phyloP scores from a whole-genome alignment of 2,888 invertebrate species.

The Limnephilus rhombicus region DNA sequence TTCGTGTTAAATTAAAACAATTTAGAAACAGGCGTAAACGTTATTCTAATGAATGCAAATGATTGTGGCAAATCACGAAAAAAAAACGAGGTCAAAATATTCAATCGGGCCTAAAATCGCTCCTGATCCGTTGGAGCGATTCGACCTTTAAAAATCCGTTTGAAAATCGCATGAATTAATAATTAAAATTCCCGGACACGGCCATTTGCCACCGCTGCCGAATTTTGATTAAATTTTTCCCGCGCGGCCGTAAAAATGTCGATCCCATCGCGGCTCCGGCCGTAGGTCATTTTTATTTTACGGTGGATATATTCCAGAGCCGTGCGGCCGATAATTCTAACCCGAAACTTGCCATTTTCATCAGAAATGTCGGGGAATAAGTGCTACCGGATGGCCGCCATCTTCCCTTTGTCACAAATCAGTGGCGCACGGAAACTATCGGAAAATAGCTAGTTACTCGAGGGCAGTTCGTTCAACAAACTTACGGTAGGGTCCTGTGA shows the following conservation, averaged over 20 bases:
- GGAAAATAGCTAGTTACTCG: neutral
- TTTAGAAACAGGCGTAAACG: neutral
- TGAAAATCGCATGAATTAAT: constrained; percentile 24
- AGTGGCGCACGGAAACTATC: constrained; percentile 9
- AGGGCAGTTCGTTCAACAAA: too few relatives aligned
- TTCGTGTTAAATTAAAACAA: neutral
- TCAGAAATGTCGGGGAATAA: neutral
- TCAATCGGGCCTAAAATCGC: constrained; percentile 17
- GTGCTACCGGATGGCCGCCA: constrained; percentile 15
- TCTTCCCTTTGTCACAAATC: constrained; percentile 34
- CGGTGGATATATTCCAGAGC: neutral
- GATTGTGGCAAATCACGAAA: neutral
- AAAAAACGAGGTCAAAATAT: neutral
- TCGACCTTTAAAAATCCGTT: constrained; percentile 31
- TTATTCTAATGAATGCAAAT: neutral
- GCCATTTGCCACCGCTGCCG: neutral
- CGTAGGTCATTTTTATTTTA: constrained; percentile 8
- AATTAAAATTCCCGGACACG: constrained; percentile 26
- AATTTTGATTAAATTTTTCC: constrained; percentile 31
- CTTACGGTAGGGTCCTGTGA: too few relatives aligned
- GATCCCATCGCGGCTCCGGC: neutral
- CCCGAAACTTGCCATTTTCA: constrained; percentile 21
- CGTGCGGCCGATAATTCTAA: constrained; percentile 18
- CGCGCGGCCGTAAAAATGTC: constrained; percentile 15
- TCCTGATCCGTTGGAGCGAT: neutral